These are phyloP conservation scores for Pocillopora verrucosa DNA, from an alignment of 64 coral and sea anemone species.

Conservation along the genomic window DNA sequence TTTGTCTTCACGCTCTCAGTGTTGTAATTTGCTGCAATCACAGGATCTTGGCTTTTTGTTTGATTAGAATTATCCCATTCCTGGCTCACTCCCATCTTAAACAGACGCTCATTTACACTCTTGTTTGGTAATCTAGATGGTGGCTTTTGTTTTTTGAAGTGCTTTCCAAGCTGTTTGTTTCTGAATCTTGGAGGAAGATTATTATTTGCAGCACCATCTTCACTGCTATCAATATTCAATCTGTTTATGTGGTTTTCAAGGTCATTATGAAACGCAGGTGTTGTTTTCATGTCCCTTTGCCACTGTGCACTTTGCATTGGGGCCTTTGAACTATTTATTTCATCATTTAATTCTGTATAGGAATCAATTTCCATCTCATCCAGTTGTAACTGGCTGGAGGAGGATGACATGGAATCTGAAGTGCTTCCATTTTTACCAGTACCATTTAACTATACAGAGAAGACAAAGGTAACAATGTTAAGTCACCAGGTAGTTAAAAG, in stretches of 20 bases:
- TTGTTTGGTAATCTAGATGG: not conserved
- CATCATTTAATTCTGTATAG: not conserved
- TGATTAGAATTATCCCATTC: not conserved
- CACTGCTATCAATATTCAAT: not conserved
- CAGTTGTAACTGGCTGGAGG: not conserved
- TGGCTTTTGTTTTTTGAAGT: constrained; percentile 1
- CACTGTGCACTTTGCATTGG: not conserved
- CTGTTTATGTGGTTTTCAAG: constrained; percentile 7
- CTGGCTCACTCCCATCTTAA: not conserved
- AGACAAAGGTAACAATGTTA: not conserved
- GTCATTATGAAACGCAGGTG: not conserved
- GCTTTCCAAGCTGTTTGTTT: not conserved
- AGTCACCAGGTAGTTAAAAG: not conserved
- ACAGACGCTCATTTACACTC: not conserved
- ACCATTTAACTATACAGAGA: not conserved
- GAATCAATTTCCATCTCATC: not conserved
- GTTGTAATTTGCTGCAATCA: not conserved
- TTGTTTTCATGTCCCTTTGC: not conserved
- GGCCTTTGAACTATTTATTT: not conserved
- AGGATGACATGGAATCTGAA: not conserved
- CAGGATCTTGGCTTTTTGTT: not conserved
- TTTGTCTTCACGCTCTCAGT: not conserved
- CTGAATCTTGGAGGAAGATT: constrained; percentile 23
- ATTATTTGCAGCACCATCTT: not conserved
- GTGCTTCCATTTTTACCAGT: not conserved